A percentile compares a stretch with the other conserved stretches of the same genome.
These are phyloP conservation scores for Liolophura sinensis DNA, from an alignment of 1,140 invertebrate species.

Conservation along the genomic window DNA sequence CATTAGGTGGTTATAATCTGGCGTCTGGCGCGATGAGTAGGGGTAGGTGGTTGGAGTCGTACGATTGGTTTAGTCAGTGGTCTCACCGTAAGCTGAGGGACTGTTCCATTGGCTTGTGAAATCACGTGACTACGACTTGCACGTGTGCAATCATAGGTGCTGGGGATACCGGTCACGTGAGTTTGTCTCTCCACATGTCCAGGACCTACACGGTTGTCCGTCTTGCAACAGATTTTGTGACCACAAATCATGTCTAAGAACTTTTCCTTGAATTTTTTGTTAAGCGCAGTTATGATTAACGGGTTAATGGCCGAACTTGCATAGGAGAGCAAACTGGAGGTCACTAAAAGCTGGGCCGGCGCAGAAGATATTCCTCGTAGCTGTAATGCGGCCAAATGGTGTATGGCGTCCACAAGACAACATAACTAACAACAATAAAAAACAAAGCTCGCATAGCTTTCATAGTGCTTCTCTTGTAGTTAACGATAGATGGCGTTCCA, in stretches of 20 bases:
- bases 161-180: too few relatives aligned
- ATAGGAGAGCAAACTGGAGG: constrained; percentile 25
- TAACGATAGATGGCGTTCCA: neutral
- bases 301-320: constrained; percentile 25
- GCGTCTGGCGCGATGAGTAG: too few relatives aligned
- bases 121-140: too few relatives aligned
- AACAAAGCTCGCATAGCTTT: constrained; percentile 24
- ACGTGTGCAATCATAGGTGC: too few relatives aligned
- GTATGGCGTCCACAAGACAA: constrained; percentile 15
- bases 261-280: constrained; percentile 20
- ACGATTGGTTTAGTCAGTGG: too few relatives aligned
- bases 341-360: constrained; percentile 3
- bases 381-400: constrained; percentile 13
- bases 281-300: constrained; percentile 20
- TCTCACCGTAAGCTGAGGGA: too few relatives aligned
- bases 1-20: too few relatives aligned
- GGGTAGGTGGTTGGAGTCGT: too few relatives aligned
- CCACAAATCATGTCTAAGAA: neutral
- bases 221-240: too few relatives aligned
- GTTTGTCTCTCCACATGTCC: too few relatives aligned
- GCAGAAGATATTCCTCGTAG: neutral
- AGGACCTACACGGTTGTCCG: too few relatives aligned
- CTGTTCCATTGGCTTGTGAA: too few relatives aligned
- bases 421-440: constrained; percentile 14
- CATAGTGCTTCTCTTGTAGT: constrained; percentile 12